Percentiles rank a stretch among this genome's conserved stretches.
Conservation (phyloP, 2,113 vertebrate species). For the Burhinus oedicnemus region DNA sequence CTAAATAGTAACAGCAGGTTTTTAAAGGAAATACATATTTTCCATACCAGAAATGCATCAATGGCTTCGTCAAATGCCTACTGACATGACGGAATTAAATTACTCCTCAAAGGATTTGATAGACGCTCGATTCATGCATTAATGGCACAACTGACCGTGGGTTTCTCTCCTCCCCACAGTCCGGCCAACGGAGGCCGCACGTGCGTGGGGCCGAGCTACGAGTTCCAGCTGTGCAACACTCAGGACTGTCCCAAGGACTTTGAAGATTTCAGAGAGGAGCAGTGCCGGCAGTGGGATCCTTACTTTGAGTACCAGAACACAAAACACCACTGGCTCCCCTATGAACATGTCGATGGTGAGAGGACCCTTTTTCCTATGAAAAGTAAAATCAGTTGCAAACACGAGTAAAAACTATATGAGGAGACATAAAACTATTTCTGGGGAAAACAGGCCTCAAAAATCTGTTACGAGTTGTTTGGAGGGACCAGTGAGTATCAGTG, state of each 20-base stretch:
- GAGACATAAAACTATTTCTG: neutral
- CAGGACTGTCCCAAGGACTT: constrained; percentile 87
- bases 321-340: constrained; percentile 95
- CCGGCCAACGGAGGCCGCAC: constrained; percentile 91
- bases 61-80: neutral
- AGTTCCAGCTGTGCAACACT: constrained; percentile 92
- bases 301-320: constrained; percentile 86
- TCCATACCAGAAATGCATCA: neutral
- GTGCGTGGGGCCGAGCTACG: constrained; percentile 86
- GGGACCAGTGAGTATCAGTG: neutral
- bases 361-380: neutral
- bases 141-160: neutral
- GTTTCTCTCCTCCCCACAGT: constrained; percentile 66
- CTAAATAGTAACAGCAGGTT: fast-evolving
- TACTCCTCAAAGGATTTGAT: neutral
- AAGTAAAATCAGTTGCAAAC: neutral
- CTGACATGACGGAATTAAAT: neutral
- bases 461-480: neutral
- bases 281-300: constrained; percentile 88
- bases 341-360: constrained; percentile 92
- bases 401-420: neutral
- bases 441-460: neutral
- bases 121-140: neutral
- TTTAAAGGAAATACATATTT: neutral
- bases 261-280: constrained; percentile 90